A percentile compares a stretch with the other conserved stretches of the same genome.
phyloP scores from a whole-genome alignment of 2,797 vertebrate genomes.

The Hippocampus kuda region DNA sequence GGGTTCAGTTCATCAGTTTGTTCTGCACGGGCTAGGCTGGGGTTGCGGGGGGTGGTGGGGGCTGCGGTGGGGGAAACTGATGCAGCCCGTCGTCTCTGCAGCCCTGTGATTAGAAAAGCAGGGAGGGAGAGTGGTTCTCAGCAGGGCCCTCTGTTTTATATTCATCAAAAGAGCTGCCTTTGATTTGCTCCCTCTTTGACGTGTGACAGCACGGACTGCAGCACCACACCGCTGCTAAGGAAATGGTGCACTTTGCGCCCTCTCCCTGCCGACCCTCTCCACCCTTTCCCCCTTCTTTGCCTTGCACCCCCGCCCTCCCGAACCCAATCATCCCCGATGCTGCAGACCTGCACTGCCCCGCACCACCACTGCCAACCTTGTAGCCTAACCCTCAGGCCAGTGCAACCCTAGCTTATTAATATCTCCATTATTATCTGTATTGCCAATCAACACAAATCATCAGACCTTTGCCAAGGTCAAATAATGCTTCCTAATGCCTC shows the following conservation, averaged over 20 bases:
- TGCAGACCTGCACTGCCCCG: slow-evolving; percentile 26
- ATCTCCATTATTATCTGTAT: slow-evolving; percentile 71
- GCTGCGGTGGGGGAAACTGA: slow-evolving; percentile 45
- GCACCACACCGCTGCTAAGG: slow-evolving; percentile 64
- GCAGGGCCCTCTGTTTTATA: slow-evolving; percentile 76
- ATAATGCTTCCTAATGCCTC: slow-evolving; percentile 35
- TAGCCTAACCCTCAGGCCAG: slow-evolving; percentile 51
- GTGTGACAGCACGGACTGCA: slow-evolving; percentile 68
- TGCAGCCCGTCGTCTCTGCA: slow-evolving; percentile 58
- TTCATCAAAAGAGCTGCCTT: slow-evolving; percentile 80
- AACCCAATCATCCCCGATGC: slow-evolving; percentile 19
- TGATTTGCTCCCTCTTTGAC: slow-evolving; percentile 77
- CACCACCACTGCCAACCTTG: slow-evolving; percentile 29
- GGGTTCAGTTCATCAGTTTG: slow-evolving; percentile 70
- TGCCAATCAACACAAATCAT: slow-evolving; percentile 53
- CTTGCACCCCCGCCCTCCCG: slow-evolving; percentile 24
- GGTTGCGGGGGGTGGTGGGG: slow-evolving; percentile 23
- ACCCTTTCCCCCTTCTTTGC: slow-evolving; percentile 24
- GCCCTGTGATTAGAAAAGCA: slow-evolving; percentile 72
- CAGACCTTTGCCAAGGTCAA: slow-evolving; percentile 66
- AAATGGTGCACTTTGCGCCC: slow-evolving; percentile 65
- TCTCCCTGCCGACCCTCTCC: slow-evolving; percentile 12
- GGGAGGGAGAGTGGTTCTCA: slow-evolving; percentile 71
- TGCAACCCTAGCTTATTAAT: slow-evolving; percentile 61
- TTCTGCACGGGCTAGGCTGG: slow-evolving; percentile 13